These are phyloP conservation scores for Austrofundulus limnaeus DNA, from an alignment of 2,113 vertebrate genomes.

Conservation along the genomic window DNA sequence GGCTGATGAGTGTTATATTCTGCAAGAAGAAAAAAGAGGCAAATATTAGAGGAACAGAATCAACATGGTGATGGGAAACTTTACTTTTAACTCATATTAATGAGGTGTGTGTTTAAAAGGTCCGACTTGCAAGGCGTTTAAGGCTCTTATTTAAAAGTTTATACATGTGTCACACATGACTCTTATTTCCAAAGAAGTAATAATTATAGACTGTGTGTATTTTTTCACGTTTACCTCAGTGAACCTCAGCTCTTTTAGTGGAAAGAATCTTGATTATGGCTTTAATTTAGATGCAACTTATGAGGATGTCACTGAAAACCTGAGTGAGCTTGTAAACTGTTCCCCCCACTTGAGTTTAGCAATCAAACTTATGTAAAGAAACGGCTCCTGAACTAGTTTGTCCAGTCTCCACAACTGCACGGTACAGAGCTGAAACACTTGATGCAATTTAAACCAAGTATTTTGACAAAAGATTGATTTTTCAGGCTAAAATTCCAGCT, in stretches of 20 bases:
- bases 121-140: too few relatives aligned
- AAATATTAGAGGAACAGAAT: conserved; percentile 17
- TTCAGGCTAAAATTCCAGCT: not conserved
- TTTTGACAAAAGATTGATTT: not conserved
- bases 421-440: not conserved
- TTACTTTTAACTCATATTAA: not conserved
- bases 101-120: conserved; percentile 7
- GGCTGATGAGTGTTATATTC: conserved; percentile 25
- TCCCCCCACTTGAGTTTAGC: not conserved
- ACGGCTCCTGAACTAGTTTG: conserved; percentile 1
- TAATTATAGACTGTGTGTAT: conserved; percentile 56
- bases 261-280: conserved; percentile 69
- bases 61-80: conserved; percentile 23
- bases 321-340: conserved; percentile 20
- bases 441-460: not conserved
- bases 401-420: not conserved
- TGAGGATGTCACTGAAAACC: conserved; percentile 19
- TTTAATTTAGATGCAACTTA: conserved; percentile 39
- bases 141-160: too few relatives aligned
- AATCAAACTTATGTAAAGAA: conserved; percentile 2
- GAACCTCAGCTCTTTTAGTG: conserved; percentile 37
- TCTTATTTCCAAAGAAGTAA: conserved; percentile 37
- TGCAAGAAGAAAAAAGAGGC: not conserved
- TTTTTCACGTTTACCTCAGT: conserved; percentile 43
- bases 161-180: too few relatives aligned